phyloP scores from a whole-genome alignment of 2,113 vertebrate genomes.

The Carassius auratus region DNA sequence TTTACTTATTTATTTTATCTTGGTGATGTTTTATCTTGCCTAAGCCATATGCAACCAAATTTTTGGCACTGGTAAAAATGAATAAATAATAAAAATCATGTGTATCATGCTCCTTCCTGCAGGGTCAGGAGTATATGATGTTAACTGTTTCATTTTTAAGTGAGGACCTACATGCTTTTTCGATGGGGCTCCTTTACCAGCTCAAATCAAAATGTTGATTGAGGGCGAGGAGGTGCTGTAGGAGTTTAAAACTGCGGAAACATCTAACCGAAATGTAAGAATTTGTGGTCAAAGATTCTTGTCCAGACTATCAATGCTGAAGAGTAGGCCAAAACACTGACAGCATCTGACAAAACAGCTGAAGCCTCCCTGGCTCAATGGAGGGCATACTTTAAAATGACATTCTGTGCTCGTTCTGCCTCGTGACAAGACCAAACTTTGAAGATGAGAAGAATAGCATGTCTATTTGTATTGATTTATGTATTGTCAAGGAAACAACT shows the following conservation, averaged over 20 bases:
- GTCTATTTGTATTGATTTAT: constrained; percentile 50
- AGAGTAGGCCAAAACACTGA: constrained; percentile 41
- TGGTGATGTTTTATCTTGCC: too few species aligned
- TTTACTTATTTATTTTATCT: too few species aligned
- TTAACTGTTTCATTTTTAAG: neutral
- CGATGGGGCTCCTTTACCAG: constrained; percentile 14
- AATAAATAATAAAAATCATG: neutral
- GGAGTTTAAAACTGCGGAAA: constrained; percentile 42
- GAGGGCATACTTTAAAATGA: constrained; percentile 51
- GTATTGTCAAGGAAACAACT: constrained; percentile 75
- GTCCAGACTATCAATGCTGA: constrained; percentile 36
- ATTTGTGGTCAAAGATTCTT: constrained; percentile 19
- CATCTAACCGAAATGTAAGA: constrained; percentile 33
- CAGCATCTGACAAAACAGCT: constrained; percentile 45
- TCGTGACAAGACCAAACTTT: constrained; percentile 62
- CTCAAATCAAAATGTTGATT: constrained; percentile 17
- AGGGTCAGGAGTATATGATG: neutral
- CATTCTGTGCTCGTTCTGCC: constrained; percentile 54
- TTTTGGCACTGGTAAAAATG: too few species aligned
- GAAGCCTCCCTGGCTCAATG: constrained; percentile 35
- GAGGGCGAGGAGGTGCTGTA: constrained; percentile 4
- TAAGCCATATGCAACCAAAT: too few species aligned
- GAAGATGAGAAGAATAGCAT: constrained; percentile 58
- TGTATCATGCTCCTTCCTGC: neutral
- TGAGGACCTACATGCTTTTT: constrained; percentile 24